Evolutionary conservation across 2,113 vertebrate species (phyloP).

Genomic region (Pelvicachromis taeniatus): DNA sequence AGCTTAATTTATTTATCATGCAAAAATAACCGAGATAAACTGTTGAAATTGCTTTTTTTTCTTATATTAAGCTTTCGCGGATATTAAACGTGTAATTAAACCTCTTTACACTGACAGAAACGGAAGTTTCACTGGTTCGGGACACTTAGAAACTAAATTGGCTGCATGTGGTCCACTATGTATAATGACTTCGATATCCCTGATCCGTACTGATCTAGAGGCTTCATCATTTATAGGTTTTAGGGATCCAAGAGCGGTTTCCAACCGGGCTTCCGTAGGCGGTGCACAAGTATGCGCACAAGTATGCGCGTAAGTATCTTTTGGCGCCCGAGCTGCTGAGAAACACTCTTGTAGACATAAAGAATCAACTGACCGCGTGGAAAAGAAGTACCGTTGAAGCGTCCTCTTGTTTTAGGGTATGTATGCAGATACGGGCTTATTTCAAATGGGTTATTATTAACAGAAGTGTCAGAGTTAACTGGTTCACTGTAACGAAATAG

Average conservation of each 20-base stretch:
- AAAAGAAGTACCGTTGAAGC: not conserved
- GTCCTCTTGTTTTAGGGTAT: not conserved
- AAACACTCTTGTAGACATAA: not conserved
- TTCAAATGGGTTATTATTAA: not conserved
- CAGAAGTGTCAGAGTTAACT: not conserved
- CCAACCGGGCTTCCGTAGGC: conserved; percentile 37
- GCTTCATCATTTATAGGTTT: not conserved
- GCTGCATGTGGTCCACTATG: not conserved
- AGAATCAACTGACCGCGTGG: conserved; percentile 37
- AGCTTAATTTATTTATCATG: not conserved
- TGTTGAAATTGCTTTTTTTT: not conserved
- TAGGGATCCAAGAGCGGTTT: not conserved
- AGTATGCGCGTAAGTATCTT: not conserved
- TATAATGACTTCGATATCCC: not conserved
- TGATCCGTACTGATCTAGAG: not conserved
- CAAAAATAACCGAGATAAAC: not conserved
- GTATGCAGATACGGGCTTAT: not conserved
- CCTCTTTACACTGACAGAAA: not conserved
- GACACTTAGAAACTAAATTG: not conserved
- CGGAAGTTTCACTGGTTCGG: not conserved
- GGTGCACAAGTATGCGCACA: not conserved
- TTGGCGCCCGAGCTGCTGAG: conserved; percentile 34
- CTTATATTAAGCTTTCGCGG: not conserved
- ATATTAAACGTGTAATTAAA: not conserved
- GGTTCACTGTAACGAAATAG: not conserved